These are phyloP conservation scores for Bungarus multicinctus DNA, from an alignment of 2,113 vertebrate species.

Conservation along the genomic window DNA sequence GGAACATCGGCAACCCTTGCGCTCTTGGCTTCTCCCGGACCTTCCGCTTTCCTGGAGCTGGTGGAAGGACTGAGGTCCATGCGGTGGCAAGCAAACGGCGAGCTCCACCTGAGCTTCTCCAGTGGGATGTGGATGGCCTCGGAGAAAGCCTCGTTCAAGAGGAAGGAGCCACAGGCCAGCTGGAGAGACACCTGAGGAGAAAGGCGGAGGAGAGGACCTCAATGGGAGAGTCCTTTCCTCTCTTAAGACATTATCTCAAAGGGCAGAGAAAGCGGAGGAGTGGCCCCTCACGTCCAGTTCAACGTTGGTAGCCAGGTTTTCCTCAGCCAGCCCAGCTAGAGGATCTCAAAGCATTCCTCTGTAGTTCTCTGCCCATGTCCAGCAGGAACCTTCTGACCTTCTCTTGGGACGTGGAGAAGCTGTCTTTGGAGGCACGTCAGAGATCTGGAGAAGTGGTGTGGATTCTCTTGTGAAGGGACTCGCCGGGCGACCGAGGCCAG, in stretches of 20 bases:
- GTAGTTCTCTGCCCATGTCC: neutral
- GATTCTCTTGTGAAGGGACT: neutral
- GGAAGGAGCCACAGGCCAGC: constrained; percentile 87
- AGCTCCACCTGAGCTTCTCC: constrained; percentile 94
- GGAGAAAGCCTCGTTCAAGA: constrained; percentile 80
- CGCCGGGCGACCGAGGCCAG: neutral
- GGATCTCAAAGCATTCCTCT: neutral
- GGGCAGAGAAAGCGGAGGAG: neutral
- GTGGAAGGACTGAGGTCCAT: constrained; percentile 73
- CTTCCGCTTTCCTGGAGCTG: constrained; percentile 42
- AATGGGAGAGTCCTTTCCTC: neutral
- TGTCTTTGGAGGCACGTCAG: neutral
- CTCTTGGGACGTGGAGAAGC: neutral
- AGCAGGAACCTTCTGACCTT: neutral
- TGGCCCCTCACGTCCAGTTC: neutral
- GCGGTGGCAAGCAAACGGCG: constrained; percentile 88
- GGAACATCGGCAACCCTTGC: accelerated
- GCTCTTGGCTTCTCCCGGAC: neutral
- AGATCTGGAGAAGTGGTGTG: no score
- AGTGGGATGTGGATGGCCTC: constrained; percentile 82
- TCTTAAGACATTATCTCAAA: neutral
- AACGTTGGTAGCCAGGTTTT: neutral
- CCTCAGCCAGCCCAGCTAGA: neutral
- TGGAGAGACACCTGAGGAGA: constrained; percentile 83
- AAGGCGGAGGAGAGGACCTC: accelerated